A percentile compares a stretch with the other conserved stretches of the same genome.
These are phyloP conservation scores for Zaprionus camerounensis DNA, from an alignment of 1,140 invertebrate species.

Conservation along the genomic window DNA sequence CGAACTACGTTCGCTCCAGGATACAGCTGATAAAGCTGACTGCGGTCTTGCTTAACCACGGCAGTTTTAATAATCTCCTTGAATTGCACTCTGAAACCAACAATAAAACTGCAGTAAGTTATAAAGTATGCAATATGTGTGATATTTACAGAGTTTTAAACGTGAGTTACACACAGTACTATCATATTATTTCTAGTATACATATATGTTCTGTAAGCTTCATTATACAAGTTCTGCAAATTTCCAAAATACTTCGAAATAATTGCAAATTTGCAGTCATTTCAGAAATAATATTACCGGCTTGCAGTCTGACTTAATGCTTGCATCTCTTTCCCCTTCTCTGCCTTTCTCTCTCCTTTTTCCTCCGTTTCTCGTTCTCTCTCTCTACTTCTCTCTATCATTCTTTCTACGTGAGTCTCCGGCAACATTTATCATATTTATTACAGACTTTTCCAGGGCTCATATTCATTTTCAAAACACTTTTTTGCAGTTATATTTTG, in stretches of 20 bases:
- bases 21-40: background rate
- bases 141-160: background rate
- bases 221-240: background rate
- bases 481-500: background rate
- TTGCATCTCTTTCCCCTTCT: background rate
- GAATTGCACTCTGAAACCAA: background rate
- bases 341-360: background rate
- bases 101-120: background rate
- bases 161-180: no score
- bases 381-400: background rate
- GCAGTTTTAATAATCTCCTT: background rate
- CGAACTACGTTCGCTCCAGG: no score
- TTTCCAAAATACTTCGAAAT: background rate
- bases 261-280: background rate
- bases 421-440: conserved; percentile 21
- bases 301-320: no score
- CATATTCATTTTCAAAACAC: background rate
- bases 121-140: no score
- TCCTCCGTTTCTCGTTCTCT: background rate
- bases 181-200: no score
- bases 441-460: background rate
- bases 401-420: background rate
- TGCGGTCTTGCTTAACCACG: background rate
- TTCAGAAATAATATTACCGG: background rate
- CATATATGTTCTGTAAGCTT: background rate